Percentiles rank a stretch among this genome's conserved stretches.
Evolutionary conservation across 2,797 vertebrate species (phyloP).

Genomic region (Diglossa cyanea): DNA sequence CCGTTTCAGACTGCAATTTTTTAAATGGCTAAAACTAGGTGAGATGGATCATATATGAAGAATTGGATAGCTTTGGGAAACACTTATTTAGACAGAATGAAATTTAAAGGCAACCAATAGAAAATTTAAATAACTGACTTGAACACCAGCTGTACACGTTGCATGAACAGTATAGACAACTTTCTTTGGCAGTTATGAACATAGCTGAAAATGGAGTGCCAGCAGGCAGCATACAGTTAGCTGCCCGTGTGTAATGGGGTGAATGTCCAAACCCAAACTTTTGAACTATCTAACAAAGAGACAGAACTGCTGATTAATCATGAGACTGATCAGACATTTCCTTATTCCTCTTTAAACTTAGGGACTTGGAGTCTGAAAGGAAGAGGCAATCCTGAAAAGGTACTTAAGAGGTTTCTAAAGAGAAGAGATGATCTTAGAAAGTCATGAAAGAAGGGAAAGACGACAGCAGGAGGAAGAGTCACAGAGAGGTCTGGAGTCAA

Average conservation of each 20-base stretch:
- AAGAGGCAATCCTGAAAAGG: not conserved
- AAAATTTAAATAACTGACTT: not conserved
- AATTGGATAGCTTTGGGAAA: not conserved
- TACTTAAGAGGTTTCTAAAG: not conserved
- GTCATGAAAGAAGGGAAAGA: not conserved
- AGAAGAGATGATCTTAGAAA: not conserved
- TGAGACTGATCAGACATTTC: not conserved
- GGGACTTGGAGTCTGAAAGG: not conserved
- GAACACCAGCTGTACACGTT: not conserved
- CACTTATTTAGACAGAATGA: not conserved
- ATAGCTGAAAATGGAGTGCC: not conserved
- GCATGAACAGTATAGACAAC: rapidly evolving
- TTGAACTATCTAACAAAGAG: not conserved
- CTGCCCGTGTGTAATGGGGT: not conserved
- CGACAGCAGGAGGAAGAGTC: not conserved
- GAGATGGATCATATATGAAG: not conserved
- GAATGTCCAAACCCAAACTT: not conserved
- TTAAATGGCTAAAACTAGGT: not conserved
- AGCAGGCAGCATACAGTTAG: not conserved
- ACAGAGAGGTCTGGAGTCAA: rapidly evolving
- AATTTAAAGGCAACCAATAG: not conserved
- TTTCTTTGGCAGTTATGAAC: not conserved
- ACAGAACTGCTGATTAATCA: not conserved
- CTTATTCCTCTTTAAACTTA: not conserved
- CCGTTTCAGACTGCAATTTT: not conserved